phyloP scores from a whole-genome alignment of 2,888 invertebrate genomes.

The Copidosoma aretas region DNA sequence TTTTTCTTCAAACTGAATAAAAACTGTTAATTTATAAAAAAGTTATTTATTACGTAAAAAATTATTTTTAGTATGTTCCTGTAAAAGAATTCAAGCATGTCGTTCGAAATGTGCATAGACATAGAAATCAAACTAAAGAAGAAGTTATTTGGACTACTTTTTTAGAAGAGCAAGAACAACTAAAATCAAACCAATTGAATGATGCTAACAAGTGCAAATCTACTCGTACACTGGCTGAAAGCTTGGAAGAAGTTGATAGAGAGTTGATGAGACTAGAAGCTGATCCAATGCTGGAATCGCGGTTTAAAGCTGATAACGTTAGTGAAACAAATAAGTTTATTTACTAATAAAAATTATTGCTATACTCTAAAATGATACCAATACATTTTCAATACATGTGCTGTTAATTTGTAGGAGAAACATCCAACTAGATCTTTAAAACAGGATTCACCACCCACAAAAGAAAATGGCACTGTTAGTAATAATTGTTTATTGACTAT shows the following conservation, averaged over 20 bases:
- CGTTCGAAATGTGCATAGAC: constrained; percentile 53
- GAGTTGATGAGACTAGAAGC: constrained; percentile 49
- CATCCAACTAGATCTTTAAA: constrained; percentile 1
- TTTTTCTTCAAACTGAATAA: constrained; percentile 2
- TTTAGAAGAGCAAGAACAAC: constrained; percentile 46
- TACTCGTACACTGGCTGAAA: constrained; percentile 39
- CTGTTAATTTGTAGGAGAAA: not conserved
- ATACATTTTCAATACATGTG: not conserved
- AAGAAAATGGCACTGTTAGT: constrained; percentile 35
- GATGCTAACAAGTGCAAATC: constrained; percentile 13
- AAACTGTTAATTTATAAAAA: too few species aligned
- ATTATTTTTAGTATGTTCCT: constrained; percentile 53
- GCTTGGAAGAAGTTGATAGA: constrained; percentile 47
- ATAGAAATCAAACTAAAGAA: constrained; percentile 50
- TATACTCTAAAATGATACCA: not conserved
- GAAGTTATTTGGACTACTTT: constrained; percentile 53
- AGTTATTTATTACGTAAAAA: not conserved
- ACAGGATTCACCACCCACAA: constrained; percentile 22
- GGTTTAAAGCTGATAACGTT: constrained; percentile 5
- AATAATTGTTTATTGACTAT: constrained; percentile 43
- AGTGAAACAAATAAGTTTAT: not conserved
- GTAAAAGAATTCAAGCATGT: constrained; percentile 53
- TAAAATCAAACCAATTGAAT: constrained; percentile 23
- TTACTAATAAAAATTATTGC: not conserved
- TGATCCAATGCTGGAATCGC: constrained; percentile 45